Percentiles rank a stretch among this genome's conserved stretches.
Conservation (phyloP, 2,797 vertebrate genomes). For the Oreochromis grahami region DNA sequence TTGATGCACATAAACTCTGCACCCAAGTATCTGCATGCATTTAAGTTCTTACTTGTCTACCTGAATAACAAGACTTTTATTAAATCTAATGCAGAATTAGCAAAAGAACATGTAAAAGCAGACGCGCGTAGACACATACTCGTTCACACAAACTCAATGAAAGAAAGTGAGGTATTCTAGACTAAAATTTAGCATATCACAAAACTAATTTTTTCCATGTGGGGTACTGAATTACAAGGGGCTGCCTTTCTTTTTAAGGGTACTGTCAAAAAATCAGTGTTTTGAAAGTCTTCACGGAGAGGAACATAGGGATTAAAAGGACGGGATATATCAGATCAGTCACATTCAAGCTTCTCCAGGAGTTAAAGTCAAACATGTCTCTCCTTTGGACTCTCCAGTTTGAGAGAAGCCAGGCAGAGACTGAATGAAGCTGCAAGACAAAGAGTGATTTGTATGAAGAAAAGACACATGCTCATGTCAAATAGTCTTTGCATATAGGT, state of each 20-base stretch:
- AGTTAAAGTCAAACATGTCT: not conserved
- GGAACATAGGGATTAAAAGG: not conserved
- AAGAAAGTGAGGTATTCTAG: not conserved
- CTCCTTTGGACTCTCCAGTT: not conserved
- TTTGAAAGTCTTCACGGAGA: slow-evolving; percentile 1
- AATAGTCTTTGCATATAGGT: not conserved
- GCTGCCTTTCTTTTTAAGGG: not conserved
- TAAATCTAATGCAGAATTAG: not conserved
- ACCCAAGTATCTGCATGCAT: not conserved
- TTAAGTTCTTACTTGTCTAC: not conserved
- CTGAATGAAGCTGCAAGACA: not conserved
- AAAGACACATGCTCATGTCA: not conserved
- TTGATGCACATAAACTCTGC: not conserved
- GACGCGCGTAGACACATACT: not conserved
- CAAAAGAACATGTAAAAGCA: not conserved
- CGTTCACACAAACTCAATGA: not conserved
- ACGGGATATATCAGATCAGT: not conserved
- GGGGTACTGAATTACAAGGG: not conserved
- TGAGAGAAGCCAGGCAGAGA: not conserved
- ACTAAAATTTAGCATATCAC: not conserved
- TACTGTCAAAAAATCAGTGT: not conserved
- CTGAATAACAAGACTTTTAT: not conserved
- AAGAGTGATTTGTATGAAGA: not conserved
- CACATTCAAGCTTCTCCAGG: not conserved
- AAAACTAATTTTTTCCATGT: not conserved